phyloP scores from a whole-genome alignment of 1,140 invertebrate genomes.

The Drosophila lowei region DNA sequence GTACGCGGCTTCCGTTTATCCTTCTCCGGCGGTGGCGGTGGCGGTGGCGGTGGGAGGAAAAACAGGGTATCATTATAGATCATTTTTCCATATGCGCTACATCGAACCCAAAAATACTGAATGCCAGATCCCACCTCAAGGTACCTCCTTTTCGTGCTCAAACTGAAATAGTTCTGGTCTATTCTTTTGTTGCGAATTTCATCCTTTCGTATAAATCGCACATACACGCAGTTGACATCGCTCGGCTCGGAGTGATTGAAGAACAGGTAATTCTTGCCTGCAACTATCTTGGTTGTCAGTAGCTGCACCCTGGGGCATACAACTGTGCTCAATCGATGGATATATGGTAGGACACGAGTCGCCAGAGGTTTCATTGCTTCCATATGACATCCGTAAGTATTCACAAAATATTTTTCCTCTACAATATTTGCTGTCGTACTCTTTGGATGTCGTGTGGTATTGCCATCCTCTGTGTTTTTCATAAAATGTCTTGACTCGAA shows the following conservation, averaged over 20 bases:
- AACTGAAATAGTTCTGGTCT: background rate
- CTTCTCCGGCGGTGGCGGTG: background rate
- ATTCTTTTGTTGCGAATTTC: conserved; percentile 11
- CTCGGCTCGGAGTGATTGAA: background rate
- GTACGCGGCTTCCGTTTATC: no score
- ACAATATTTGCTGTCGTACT: no score
- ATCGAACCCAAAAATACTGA: conserved; percentile 7
- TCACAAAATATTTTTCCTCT: background rate
- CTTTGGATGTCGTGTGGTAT: no score
- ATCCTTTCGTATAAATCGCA: background rate
- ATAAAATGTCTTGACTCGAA: no score
- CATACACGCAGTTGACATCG: conserved; percentile 6
- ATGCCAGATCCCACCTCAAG: conserved; percentile 14
- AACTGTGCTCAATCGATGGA: background rate
- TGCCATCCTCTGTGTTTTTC: no score
- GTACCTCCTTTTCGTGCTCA: background rate
- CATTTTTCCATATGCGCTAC: conserved; percentile 7
- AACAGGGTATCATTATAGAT: conserved; percentile 14
- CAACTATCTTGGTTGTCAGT: background rate
- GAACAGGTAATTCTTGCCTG: conserved; percentile 7
- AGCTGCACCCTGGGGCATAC: conserved; percentile 7
- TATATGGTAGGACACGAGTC: background rate
- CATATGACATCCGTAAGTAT: conserved; percentile 20
- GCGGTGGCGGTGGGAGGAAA: conserved; percentile 4
- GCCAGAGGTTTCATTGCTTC: conserved; percentile 4